Evolutionary conservation across 2,113 vertebrate species (phyloP).

Genomic region (Gallinago jamesoni): DNA sequence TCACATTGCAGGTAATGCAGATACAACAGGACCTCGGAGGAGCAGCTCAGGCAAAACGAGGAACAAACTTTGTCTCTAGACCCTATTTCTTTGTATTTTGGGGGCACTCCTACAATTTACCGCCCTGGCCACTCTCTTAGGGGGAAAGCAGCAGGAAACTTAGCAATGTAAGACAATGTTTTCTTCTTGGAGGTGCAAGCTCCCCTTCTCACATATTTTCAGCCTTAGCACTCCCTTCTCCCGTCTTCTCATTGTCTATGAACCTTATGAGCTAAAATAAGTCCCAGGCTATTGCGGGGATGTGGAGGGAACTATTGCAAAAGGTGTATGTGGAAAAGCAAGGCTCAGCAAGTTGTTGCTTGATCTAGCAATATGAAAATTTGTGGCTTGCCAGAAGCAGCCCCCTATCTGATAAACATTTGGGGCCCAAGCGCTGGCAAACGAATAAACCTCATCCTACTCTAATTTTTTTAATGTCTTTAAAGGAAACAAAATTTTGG

Average conservation of each 20-base stretch:
- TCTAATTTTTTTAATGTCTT: not conserved
- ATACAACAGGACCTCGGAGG: not conserved
- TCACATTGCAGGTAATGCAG: accelerated
- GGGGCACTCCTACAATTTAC: not conserved
- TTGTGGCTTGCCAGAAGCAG: not conserved
- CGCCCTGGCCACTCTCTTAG: not conserved
- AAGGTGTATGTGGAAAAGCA: not conserved
- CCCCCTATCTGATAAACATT: not conserved
- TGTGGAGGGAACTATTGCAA: not conserved
- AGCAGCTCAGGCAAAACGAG: not conserved
- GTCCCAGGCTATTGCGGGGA: not conserved
- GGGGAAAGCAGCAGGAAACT: not conserved
- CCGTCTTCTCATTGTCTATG: not conserved
- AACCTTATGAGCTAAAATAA: not conserved
- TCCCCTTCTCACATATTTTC: not conserved
- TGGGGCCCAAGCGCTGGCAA: not conserved
- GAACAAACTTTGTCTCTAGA: too few relatives aligned
- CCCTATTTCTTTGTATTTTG: not conserved
- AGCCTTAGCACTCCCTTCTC: not conserved
- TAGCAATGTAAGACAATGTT: not conserved
- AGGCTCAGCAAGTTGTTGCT: not conserved
- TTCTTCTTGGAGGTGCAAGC: not conserved
- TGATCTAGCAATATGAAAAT: not conserved
- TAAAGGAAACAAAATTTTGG: not conserved
- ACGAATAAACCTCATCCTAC: not conserved